These are phyloP conservation scores for Synodontis membranacea DNA, from an alignment of 2,113 vertebrate species.

Conservation along the genomic window DNA sequence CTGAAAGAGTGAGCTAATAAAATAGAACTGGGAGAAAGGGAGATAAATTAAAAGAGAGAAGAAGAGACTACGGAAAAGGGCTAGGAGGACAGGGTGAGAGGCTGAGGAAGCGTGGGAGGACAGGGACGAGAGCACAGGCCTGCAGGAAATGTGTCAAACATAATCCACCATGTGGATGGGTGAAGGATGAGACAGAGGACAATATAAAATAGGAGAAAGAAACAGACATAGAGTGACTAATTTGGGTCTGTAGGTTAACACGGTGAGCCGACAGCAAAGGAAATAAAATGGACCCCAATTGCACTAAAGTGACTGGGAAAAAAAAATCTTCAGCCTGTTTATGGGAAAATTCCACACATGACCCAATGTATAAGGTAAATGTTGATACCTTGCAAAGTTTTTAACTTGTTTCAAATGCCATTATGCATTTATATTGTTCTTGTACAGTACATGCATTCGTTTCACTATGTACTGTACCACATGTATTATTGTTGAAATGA, in stretches of 20 bases:
- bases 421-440: neutral
- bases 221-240: conserved; percentile 39
- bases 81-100: neutral
- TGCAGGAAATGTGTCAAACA: conserved; percentile 26
- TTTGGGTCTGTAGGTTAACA: conserved; percentile 65
- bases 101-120: conserved; percentile 13
- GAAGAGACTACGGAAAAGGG: neutral
- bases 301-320: neutral
- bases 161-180: neutral
- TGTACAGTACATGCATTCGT: too few species aligned
- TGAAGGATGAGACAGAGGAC: neutral
- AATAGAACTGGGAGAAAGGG: conserved; percentile 13
- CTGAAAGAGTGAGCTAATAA: conserved; percentile 68
- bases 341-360: conserved; percentile 28
- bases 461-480: too few species aligned
- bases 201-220: neutral
- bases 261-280: conserved; percentile 50
- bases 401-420: neutral
- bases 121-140: neutral
- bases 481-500: too few species aligned
- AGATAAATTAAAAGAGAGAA: neutral
- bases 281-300: conserved; percentile 22
- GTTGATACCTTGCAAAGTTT: neutral
- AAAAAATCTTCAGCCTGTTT: too few species aligned
- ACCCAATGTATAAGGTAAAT: neutral